Conservation (phyloP, 1,140 invertebrate species). For the Neoseiulus cucumeris region DNA sequence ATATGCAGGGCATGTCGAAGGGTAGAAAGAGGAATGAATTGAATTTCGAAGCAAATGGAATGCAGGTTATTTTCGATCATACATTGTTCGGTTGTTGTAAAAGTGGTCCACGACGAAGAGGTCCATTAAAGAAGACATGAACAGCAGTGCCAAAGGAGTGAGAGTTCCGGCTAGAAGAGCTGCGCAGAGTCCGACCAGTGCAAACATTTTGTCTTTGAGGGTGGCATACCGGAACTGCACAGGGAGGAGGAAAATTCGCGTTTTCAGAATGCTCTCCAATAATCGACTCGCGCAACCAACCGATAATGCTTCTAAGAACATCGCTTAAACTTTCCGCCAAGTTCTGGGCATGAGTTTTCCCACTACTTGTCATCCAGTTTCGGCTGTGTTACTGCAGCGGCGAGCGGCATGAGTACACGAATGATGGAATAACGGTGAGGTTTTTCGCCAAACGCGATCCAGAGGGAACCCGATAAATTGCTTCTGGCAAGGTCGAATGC, state of each 20-base stretch:
- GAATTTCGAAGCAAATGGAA: no score
- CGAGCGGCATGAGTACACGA: no score
- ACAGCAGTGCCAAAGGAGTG: neutral
- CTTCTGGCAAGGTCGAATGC: no score
- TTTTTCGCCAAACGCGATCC: no score
- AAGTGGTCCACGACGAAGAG: slow-evolving; percentile 2
- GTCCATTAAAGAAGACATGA: neutral
- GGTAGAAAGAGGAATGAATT: no score
- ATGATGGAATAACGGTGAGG: no score
- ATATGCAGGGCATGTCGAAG: no score
- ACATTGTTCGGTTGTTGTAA: slow-evolving; percentile 8
- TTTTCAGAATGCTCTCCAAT: neutral
- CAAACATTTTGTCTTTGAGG: neutral
- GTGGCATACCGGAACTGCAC: neutral
- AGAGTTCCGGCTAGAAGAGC: neutral
- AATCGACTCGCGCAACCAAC: neutral
- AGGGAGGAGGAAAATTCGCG: neutral
- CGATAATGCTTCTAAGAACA: neutral
- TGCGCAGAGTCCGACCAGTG: neutral
- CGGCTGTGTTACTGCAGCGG: no score
- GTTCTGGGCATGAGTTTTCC: neutral
- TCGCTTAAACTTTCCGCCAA: neutral
- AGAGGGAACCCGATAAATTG: no score
- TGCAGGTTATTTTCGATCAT: neutral
- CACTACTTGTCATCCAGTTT: neutral